These are phyloP conservation scores for Heptranchias perlo DNA, from an alignment of 2,113 vertebrate genomes.

Conservation along the genomic window DNA sequence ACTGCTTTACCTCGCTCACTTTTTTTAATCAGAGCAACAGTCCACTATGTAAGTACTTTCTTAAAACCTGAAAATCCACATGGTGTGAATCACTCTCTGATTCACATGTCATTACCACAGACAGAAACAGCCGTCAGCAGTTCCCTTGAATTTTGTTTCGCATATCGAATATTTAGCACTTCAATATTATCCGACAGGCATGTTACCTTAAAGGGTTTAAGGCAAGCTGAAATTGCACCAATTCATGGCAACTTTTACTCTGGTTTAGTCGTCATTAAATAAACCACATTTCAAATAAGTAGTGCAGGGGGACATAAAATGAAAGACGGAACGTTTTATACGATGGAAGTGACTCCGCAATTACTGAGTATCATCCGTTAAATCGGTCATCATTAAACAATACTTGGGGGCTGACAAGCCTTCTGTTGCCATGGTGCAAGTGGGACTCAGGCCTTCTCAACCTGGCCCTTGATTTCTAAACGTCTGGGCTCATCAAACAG, in stretches of 20 bases:
- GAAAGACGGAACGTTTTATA: not conserved
- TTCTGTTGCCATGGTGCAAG: not conserved
- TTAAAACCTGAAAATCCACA: not conserved
- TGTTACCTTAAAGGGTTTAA: not conserved
- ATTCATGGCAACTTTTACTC: not conserved
- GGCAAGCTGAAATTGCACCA: not conserved
- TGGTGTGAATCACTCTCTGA: not conserved
- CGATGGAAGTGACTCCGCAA: not conserved
- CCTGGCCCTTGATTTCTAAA: not conserved
- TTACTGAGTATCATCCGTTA: not conserved
- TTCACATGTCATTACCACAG: not conserved
- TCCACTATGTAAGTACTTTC: not conserved
- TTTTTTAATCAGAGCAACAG: not conserved
- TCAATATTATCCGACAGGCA: not conserved
- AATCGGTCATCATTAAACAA: not conserved
- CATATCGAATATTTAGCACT: not conserved
- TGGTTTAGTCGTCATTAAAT: not conserved
- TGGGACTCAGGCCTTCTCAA: not conserved
- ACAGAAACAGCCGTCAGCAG: not conserved
- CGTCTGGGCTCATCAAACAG: not conserved
- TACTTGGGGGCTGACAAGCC: not conserved
- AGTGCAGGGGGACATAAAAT: not conserved
- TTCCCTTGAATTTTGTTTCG: not conserved
- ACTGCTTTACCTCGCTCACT: not conserved
- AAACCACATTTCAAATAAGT: not conserved